These are phyloP conservation scores for Drosophila paracracens DNA, from an alignment of 2,888 invertebrate species.

Conservation along the genomic window DNA sequence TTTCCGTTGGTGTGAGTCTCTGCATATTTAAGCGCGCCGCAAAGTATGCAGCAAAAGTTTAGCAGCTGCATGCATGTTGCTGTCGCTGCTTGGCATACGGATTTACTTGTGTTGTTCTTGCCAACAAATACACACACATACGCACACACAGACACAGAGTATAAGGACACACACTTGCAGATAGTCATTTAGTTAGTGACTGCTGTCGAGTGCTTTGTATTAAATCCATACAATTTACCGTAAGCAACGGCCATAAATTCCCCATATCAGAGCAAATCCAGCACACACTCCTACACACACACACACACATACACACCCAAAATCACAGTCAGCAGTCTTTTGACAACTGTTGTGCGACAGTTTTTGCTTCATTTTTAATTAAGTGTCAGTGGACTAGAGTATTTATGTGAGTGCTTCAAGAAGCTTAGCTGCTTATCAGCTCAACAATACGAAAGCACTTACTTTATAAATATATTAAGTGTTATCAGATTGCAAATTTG, in stretches of 20 bases:
- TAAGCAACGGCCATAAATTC: slow-evolving; percentile 63
- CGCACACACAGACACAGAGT: background rate
- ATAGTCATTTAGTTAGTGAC: slow-evolving; percentile 70
- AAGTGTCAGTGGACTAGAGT: slow-evolving; percentile 29
- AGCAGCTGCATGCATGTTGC: slow-evolving; percentile 59
- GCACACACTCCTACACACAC: background rate
- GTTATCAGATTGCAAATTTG: slow-evolving; percentile 15
- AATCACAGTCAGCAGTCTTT: background rate
- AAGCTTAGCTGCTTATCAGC: slow-evolving; percentile 4
- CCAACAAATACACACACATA: slow-evolving; percentile 30
- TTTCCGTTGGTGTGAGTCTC: slow-evolving; percentile 26
- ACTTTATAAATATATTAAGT: slow-evolving; percentile 15
- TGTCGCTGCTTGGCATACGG: slow-evolving; percentile 51
- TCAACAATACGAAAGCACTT: background rate
- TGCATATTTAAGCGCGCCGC: slow-evolving; percentile 70
- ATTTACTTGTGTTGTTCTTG: slow-evolving; percentile 63
- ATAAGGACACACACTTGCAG: slow-evolving; percentile 6
- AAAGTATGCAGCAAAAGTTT: slow-evolving; percentile 75
- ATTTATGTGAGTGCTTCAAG: slow-evolving; percentile 5
- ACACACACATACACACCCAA: background rate
- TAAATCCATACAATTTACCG: slow-evolving; percentile 72
- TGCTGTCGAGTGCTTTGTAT: slow-evolving; percentile 59
- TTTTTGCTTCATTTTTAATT: slow-evolving; percentile 57
- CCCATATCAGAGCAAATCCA: slow-evolving; percentile 30
- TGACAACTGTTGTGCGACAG: slow-evolving; percentile 36